Evolutionary conservation across 2,797 vertebrate species (phyloP), one percentile per base, ranked within the genome.

Genomic region (Sebastolobus alascanus): DNA sequence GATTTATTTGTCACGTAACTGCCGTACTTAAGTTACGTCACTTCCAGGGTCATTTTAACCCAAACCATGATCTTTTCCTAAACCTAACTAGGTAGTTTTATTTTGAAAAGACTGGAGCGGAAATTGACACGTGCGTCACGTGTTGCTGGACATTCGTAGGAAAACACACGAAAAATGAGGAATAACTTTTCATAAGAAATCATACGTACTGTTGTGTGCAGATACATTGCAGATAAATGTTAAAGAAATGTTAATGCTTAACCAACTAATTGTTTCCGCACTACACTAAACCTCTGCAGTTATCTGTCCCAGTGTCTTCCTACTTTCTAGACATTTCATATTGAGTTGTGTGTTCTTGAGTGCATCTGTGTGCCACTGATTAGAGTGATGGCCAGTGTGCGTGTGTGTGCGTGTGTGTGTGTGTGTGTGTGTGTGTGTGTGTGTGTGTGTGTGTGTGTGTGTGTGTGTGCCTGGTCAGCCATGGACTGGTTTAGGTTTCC

Each of bases 401-500:
- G 77, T 52, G 69, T 38, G 72, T 25, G 25, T 25, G 25, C 25
- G 25, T 25, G 25, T 25, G 25, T 25, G 25, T 25, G 25, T 25
- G 25, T 25, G 25, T 64, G 69, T 66, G 66, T 54, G 77, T 73
- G 73, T 75, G 66, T 55, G 61, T 64, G 75, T 65, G 65, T 55
- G 80, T 71, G 29, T 65, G 64, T 83, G 80, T 73, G 77, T 80
- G 66, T 82, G 67, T 31, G 31, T 55, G 79, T 65, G 66, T 29
- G 79, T 82, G 85, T 64, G 75, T 68, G 63, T 65, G 87, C 12
- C 68, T 90, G 83, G 85, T 89, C 86, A 89, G 82, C 90, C 87
- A 25, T 87, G 84, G 77, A 82, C 82, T 79, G 92, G 93, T 91
- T 90, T 94, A 89, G 84, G 92, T 94, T 94, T 93, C 92, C 80